These are phyloP conservation scores for Tiliacea citrago DNA, from an alignment of 2,888 invertebrate genomes.

Conservation along the genomic window DNA sequence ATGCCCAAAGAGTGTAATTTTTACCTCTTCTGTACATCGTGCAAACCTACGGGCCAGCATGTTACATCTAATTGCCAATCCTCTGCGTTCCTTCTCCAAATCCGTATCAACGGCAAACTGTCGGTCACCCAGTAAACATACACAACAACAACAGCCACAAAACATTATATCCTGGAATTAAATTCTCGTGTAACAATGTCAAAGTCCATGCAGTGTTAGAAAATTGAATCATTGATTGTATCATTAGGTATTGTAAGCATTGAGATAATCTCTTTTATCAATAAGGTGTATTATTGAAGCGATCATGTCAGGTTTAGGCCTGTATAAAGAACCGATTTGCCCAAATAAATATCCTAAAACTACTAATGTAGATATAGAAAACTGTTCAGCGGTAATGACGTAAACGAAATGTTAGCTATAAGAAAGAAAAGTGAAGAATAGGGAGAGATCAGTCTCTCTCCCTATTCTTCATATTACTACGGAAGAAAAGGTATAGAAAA, in stretches of 20 bases:
- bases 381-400: too few species aligned
- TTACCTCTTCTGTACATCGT: too few species aligned
- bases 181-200: not conserved
- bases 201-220: conserved; percentile 26
- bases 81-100: too few species aligned
- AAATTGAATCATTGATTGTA: conserved; percentile 18
- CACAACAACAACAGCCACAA: too few species aligned
- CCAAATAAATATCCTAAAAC: not conserved
- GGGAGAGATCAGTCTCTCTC: not conserved
- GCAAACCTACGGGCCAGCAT: too few species aligned
- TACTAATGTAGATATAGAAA: not conserved
- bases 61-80: too few species aligned
- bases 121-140: too few species aligned
- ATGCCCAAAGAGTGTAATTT: too few species aligned
- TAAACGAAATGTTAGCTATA: too few species aligned
- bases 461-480: not conserved
- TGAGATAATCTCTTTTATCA: not conserved
- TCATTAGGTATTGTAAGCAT: not conserved
- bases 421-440: not conserved
- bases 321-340: not conserved
- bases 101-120: too few species aligned
- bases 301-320: not conserved
- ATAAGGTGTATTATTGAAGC: not conserved
- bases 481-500: not conserved
- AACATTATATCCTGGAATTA: conserved; percentile 34